Evolutionary conservation across 2,113 vertebrate species (phyloP).

Genomic region (Nycticebus coucang): DNA sequence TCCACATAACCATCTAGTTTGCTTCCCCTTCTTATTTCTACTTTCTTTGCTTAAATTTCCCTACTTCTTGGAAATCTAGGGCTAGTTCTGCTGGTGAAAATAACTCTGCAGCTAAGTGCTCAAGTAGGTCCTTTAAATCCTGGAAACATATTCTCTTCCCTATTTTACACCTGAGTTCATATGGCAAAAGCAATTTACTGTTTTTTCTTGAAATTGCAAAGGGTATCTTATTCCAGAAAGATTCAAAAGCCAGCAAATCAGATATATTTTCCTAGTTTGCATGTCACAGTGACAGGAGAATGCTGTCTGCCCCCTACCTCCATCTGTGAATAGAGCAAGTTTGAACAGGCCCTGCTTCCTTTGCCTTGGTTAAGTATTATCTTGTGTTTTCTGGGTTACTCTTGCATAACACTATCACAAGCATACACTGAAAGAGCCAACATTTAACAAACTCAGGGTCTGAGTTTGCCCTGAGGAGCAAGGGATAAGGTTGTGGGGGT

Average conservation of each 20-base stretch:
- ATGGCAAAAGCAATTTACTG: not conserved
- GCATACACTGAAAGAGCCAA: not conserved
- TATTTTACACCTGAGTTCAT: conserved; percentile 3
- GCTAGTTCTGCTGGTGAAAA: conserved; percentile 8
- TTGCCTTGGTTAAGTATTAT: conserved; percentile 68
- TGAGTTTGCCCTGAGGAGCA: conserved; percentile 5
- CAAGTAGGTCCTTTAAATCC: conserved; percentile 32
- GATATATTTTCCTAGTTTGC: not conserved
- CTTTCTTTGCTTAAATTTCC: not conserved
- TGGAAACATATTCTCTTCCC: not conserved
- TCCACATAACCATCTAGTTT: not conserved
- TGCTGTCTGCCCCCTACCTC: not conserved
- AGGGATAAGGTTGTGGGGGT: not conserved
- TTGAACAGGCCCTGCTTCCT: conserved; percentile 49
- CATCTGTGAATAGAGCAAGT: conserved; percentile 42
- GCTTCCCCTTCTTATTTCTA: not conserved
- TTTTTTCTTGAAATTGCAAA: conserved; percentile 18
- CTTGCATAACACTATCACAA: conserved; percentile 44
- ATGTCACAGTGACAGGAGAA: not conserved
- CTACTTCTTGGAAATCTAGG: not conserved
- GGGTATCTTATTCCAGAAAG: conserved; percentile 20
- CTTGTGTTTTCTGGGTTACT: conserved; percentile 62
- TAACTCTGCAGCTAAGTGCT: conserved; percentile 21
- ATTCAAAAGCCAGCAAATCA: not conserved
- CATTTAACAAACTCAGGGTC: conserved; percentile 3